Conservation (phyloP, 2,797 vertebrate genomes). For the Melanotaenia maccullochi region DNA sequence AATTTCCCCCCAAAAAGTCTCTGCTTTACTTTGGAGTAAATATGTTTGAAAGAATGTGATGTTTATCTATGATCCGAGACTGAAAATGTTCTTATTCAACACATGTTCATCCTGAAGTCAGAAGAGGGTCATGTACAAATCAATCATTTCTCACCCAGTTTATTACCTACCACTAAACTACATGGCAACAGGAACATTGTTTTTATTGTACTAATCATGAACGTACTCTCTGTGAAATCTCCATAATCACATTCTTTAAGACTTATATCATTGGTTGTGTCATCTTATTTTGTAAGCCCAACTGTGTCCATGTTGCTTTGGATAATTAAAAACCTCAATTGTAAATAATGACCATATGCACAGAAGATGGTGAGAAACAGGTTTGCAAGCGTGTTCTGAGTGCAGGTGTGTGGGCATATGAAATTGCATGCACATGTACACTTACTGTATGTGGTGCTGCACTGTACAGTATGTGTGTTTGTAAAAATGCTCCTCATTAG, state of each 20-base stretch:
- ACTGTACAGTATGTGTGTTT: not conserved
- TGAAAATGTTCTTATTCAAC: conserved; percentile 3
- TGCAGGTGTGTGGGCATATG: not conserved
- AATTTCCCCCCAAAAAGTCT: not conserved
- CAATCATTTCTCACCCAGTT: not conserved
- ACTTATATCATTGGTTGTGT: conserved; percentile 21
- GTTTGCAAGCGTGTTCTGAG: conserved; percentile 7
- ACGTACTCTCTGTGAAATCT: conserved; percentile 2
- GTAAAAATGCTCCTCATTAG: conserved; percentile 32
- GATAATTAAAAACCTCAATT: conserved; percentile 43
- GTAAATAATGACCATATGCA: conserved; percentile 44
- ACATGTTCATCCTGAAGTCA: not conserved
- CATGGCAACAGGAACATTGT: not conserved
- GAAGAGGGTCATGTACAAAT: not conserved
- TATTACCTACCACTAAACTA: not conserved
- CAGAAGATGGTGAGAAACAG: conserved; percentile 44
- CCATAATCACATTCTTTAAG: not conserved
- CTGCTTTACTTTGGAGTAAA: conserved; percentile 2
- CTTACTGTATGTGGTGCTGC: not conserved
- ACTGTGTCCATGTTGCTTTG: conserved; percentile 1
- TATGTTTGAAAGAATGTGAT: not conserved
- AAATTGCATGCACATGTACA: not conserved
- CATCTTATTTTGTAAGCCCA: conserved; percentile 2
- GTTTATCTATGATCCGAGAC: not conserved
- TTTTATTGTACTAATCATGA: not conserved